phyloP scores from a whole-genome alignment of 2,797 vertebrate species.

The Lagorchestes hirsutus region DNA sequence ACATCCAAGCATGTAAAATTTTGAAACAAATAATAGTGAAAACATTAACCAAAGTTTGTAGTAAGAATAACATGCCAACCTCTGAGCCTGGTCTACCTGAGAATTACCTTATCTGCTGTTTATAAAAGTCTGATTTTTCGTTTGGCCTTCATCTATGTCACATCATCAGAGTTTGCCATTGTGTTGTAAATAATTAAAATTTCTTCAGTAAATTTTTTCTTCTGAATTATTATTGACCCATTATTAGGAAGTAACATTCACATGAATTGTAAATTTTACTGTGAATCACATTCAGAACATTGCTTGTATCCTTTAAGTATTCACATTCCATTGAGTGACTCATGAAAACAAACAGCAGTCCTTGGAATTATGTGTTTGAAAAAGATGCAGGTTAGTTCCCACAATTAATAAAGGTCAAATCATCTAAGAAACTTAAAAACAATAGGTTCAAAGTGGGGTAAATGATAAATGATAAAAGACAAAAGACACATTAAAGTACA shows the following conservation, averaged over 20 bases:
- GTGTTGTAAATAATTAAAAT: constrained; percentile 31
- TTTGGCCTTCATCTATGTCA: constrained; percentile 28
- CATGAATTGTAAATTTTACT: constrained; percentile 39
- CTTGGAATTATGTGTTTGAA: constrained; percentile 53
- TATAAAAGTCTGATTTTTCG: constrained; percentile 34
- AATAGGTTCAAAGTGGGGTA: background rate
- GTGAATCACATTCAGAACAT: constrained; percentile 29
- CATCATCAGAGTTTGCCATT: background rate
- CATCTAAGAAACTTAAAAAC: background rate
- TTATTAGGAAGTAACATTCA: constrained; percentile 17
- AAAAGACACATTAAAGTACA: constrained; percentile 3
- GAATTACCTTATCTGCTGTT: constrained; percentile 36
- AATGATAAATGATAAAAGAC: background rate
- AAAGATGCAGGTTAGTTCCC: background rate
- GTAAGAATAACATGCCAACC: constrained; percentile 22
- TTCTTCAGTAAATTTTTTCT: constrained; percentile 26
- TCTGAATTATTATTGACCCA: constrained; percentile 47
- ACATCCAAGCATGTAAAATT: constrained; percentile 4
- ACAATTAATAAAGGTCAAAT: background rate
- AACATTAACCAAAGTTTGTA: constrained; percentile 32
- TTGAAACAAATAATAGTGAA: background rate
- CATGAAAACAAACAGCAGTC: constrained; percentile 28
- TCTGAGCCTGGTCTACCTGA: background rate
- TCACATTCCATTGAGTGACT: constrained; percentile 37
- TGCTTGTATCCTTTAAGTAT: constrained; percentile 31